Conservation (phyloP, 2,113 vertebrate genomes). For the Pedetes capensis region DNA sequence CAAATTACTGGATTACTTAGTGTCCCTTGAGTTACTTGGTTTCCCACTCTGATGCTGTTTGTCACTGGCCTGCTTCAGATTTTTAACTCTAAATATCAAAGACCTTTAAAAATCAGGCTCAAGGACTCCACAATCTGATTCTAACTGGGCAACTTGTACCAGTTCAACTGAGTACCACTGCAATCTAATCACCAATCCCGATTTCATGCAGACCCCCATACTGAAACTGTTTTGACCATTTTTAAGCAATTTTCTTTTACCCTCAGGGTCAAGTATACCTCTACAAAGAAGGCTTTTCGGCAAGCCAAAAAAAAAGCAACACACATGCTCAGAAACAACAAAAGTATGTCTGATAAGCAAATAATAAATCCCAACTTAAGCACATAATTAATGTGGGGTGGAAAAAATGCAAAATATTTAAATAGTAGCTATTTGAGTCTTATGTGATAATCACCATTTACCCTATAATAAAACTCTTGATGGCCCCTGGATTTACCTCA, state of each 20-base stretch:
- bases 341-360: background rate
- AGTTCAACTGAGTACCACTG: background rate
- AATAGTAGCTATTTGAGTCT: background rate
- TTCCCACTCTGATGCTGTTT: background rate
- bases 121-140: background rate
- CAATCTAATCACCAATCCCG: background rate
- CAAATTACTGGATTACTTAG: too few relatives aligned
- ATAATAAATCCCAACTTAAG: background rate
- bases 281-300: background rate
- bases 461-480: background rate
- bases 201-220: fast-evolving
- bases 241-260: too few relatives aligned
- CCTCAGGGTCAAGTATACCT: background rate
- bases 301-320: constrained; percentile 16
- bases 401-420: constrained; percentile 7
- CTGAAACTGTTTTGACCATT: background rate
- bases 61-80: background rate
- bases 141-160: background rate
- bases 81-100: background rate
- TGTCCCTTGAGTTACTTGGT: background rate
- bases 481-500: constrained; percentile 84
- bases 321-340: background rate
- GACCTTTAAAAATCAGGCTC: background rate
- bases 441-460: background rate
- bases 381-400: background rate